These are phyloP conservation scores for Neofelis nebulosa DNA, from an alignment of 2,113 vertebrate species.

Conservation along the genomic window DNA sequence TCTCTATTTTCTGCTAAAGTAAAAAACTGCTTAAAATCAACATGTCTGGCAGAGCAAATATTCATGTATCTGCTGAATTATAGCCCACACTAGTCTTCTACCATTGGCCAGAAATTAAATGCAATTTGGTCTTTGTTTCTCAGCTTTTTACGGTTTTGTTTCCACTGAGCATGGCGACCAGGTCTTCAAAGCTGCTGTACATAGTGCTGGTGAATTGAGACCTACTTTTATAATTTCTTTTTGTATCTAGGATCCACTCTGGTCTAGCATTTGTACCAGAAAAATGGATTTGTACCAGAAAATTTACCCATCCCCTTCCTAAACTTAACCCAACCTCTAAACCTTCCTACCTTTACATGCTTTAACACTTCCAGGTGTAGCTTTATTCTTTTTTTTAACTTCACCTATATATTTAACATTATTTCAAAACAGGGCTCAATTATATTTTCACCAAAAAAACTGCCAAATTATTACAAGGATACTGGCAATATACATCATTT, in stretches of 20 bases:
- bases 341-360: not conserved
- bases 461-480: not conserved
- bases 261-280: not conserved
- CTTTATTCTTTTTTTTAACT: not conserved
- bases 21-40: not conserved
- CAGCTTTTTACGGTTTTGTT: not conserved
- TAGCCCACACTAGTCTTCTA: not conserved
- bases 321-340: not conserved
- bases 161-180: not conserved
- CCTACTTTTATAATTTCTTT: not conserved
- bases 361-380: not conserved
- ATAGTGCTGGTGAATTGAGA: not conserved
- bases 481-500: not conserved
- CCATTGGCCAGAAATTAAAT: not conserved
- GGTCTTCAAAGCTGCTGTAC: not conserved
- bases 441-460: not conserved
- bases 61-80: not conserved
- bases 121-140: constrained; percentile 6
- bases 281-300: not conserved
- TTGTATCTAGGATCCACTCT: not conserved
- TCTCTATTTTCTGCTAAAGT: not conserved
- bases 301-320: not conserved
- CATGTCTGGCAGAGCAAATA: not conserved
- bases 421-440: not conserved
- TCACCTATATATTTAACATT: not conserved